A percentile compares a stretch with the other conserved stretches of the same genome.
Evolutionary conservation across 2,113 vertebrate genomes (phyloP).

Genomic region (Leptodactylus fuscus): DNA sequence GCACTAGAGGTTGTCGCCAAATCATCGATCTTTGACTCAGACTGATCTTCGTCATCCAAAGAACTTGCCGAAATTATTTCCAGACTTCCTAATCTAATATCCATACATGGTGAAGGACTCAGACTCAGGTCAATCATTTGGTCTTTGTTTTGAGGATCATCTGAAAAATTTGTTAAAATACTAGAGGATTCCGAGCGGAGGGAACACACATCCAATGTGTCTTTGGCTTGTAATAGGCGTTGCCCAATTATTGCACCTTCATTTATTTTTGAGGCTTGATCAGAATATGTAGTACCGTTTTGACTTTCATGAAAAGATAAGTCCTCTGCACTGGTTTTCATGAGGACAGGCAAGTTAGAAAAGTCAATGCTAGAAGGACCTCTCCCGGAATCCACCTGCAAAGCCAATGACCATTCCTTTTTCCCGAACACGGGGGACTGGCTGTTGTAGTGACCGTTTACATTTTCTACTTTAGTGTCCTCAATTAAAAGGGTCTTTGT

Average conservation of each 20-base stretch:
- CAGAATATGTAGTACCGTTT: slow-evolving; percentile 62
- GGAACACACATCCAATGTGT: neutral
- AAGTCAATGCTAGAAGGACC: slow-evolving; percentile 65
- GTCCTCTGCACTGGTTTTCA: slow-evolving; percentile 66
- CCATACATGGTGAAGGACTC: slow-evolving; percentile 35
- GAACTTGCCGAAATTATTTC: slow-evolving; percentile 66
- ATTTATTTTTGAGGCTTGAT: neutral
- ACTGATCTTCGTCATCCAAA: slow-evolving; percentile 67
- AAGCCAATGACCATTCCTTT: slow-evolving; percentile 79
- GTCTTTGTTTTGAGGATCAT: neutral
- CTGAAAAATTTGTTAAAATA: neutral
- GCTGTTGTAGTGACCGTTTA: slow-evolving; percentile 66
- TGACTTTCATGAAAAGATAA: slow-evolving; percentile 63
- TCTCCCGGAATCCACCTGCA: slow-evolving; percentile 76
- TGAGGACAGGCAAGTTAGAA: slow-evolving; percentile 72
- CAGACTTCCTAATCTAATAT: slow-evolving; percentile 66
- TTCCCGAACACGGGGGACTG: slow-evolving; percentile 78
- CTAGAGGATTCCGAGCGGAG: neutral
- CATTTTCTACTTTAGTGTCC: slow-evolving; percentile 73
- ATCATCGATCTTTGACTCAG: slow-evolving; percentile 70
- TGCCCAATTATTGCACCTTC: neutral
- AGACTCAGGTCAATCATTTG: neutral
- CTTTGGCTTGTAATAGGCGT: neutral
- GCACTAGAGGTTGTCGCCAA: slow-evolving; percentile 68
- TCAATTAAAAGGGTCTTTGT: slow-evolving; percentile 88